Evolutionary conservation across 2,113 vertebrate genomes (phyloP), one percentile per base, ranked within the genome.

Genomic region (Vireo altiloquus): DNA sequence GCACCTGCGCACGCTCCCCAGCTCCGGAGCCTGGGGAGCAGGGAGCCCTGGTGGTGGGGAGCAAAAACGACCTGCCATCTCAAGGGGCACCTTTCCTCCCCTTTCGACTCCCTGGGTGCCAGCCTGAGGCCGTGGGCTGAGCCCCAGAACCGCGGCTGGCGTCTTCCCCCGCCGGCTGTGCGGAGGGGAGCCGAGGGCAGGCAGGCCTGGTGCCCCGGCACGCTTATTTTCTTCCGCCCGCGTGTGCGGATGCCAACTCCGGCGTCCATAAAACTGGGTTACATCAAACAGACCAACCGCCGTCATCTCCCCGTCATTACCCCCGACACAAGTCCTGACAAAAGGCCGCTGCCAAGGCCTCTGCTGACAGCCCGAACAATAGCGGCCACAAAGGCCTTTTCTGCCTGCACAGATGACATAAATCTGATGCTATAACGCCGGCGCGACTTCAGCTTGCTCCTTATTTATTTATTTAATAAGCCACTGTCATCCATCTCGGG

Each of bases 401-500:
- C 95, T 97, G 96, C 83, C 90, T n/a, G 83, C 4, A 57, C 94
- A 94, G 85, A 96, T 96, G 94, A 96, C 96, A 97, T 96, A 96
- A 97, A 97, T 96, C 96, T 96, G 96, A 96, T 96, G 94, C 92
- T 92, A 92, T 93, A 95, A 94, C 69, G 92, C 90, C 72, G 11
- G 88, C 86, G 30, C 60, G 91, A 90, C 93, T 94, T 96, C 92
- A 94, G 93, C 93, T 94, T 57, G 90, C 93, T 96, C 89, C 92
- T 95, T 95, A 97, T 97, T 97, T 97, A 95, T 96, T 96, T 96
- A 95, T 92, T 96, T 96, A 96, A 95, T 94, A 96, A 97, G 82
- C 94, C 86, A 97, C 95, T 96, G 95, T 96, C 95, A 96, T 96
- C 95, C 96, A 95, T 96, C 96, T 97, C 93, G 3, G 92, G 94